A percentile compares a stretch with the other conserved stretches of the same genome.
These are phyloP conservation scores for Charina bottae DNA, from an alignment of 2,113 vertebrate species.

Conservation along the genomic window DNA sequence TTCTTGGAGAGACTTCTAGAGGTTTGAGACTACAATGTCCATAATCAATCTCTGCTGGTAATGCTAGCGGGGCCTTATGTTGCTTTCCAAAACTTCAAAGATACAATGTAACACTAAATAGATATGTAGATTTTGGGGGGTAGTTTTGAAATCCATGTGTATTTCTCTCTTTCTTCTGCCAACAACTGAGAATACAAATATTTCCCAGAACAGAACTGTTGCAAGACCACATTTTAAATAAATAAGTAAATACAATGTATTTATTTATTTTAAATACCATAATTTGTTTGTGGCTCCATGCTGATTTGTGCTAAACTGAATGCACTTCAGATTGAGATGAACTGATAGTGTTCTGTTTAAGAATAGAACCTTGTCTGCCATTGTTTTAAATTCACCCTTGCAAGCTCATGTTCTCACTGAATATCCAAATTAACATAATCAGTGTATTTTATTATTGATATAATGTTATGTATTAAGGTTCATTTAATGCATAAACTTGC, in stretches of 20 bases:
- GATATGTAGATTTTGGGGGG: not conserved
- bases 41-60: not conserved
- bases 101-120: not conserved
- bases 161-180: not conserved
- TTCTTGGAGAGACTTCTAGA: not conserved
- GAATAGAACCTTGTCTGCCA: not conserved
- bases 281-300: not conserved
- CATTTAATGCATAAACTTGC: not conserved
- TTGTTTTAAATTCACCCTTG: constrained; percentile 11
- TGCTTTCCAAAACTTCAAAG: not conserved
- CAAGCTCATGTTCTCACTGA: not conserved
- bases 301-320: not conserved
- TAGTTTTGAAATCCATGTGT: not conserved
- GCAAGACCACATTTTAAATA: not conserved
- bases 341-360: constrained; percentile 36
- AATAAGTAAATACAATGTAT: not conserved
- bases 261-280: not conserved
- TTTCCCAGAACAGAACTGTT: not conserved
- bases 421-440: constrained; percentile 10
- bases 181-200: not conserved
- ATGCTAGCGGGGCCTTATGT: not conserved
- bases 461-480: constrained; percentile 29
- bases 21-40: not conserved
- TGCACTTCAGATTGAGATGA: constrained; percentile 9
- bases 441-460: not conserved